Conservation (phyloP, 2,113 vertebrate species). For the Phrynosoma platyrhinos region DNA sequence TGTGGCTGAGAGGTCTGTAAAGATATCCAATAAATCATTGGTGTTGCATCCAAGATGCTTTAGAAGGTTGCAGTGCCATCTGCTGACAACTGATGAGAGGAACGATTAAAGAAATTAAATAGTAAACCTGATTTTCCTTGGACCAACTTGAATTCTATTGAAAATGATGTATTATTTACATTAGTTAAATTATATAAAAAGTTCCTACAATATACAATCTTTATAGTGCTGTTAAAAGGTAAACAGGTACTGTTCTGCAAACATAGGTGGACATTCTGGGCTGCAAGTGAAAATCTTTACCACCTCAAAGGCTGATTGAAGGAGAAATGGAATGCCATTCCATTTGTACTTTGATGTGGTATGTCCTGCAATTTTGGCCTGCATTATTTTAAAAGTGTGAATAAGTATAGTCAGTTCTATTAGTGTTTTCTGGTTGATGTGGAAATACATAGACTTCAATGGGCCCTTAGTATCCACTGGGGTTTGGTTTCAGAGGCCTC, state of each 20-base stretch:
- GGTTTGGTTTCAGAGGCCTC: too few relatives aligned
- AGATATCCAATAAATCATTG: fast-evolving
- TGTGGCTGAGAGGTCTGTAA: constrained; percentile 92
- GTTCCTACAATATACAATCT: not conserved
- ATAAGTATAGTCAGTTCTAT: not conserved
- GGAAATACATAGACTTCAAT: too few relatives aligned
- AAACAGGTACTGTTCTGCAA: not conserved
- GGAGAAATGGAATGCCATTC: not conserved
- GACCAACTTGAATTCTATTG: not conserved
- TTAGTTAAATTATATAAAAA: not conserved
- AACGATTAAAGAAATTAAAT: not conserved
- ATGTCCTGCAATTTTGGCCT: not conserved
- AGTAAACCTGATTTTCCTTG: not conserved
- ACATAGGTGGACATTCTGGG: not conserved
- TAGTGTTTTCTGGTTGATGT: not conserved
- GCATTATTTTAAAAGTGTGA: not conserved
- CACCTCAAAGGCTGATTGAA: not conserved
- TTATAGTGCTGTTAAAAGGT: too few relatives aligned
- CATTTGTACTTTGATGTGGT: not conserved
- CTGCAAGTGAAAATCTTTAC: not conserved
- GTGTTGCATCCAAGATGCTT: not conserved
- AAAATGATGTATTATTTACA: not conserved
- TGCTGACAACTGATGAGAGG: not conserved
- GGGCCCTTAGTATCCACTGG: too few relatives aligned
- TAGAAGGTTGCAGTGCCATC: not conserved